These are phyloP conservation scores for Montipora sp. DNA, from an alignment of 64 coral and sea anemone genomes.

Conservation along the genomic window DNA sequence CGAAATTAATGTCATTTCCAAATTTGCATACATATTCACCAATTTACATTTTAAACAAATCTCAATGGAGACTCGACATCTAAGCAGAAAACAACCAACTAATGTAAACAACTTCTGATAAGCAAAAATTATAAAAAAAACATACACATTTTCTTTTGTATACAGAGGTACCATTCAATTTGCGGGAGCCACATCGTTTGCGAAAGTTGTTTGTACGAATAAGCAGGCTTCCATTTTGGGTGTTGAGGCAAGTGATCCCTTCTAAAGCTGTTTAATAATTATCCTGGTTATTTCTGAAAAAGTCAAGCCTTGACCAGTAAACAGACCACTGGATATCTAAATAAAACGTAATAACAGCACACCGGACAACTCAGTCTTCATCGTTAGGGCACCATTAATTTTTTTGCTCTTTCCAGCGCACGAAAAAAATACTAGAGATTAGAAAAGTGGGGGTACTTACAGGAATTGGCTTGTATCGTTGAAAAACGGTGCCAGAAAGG, in stretches of 20 bases:
- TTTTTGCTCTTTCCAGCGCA: neutral
- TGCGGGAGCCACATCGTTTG: neutral
- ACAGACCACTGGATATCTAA: neutral
- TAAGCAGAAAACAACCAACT: neutral
- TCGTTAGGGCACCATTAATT: neutral
- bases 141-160: neutral
- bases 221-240: neutral
- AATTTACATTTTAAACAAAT: neutral
- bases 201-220: neutral
- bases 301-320: neutral
- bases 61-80: neutral
- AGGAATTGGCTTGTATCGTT: slow-evolving; percentile 62
- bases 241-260: neutral
- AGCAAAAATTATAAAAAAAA: neutral
- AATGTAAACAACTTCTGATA: slow-evolving; percentile 6
- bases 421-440: neutral
- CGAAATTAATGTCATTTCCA: neutral
- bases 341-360: neutral
- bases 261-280: neutral
- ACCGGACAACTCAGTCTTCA: neutral
- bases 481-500: slow-evolving; percentile 71
- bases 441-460: slow-evolving; percentile 44
- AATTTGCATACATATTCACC: neutral
- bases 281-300: neutral
- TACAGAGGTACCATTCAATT: neutral